Evolutionary conservation across 2,797 vertebrate species (phyloP), one percentile per base, ranked within the genome.

Genomic region (Hemitrygon akajei): DNA sequence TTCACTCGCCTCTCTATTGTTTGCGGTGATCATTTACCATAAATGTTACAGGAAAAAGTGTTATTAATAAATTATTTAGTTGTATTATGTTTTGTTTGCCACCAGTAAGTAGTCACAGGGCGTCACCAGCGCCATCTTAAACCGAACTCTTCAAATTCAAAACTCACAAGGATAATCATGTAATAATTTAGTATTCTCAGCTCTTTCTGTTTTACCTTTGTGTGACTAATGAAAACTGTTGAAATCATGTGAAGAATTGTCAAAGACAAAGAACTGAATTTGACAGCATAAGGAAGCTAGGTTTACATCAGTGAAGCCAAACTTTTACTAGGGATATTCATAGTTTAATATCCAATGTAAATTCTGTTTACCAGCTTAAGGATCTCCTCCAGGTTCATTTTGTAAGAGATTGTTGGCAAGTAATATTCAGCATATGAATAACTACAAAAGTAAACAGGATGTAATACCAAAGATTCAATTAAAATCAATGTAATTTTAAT

Each of bases 401-500:
- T 22, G 34, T 1, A 14, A 92, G 4, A 7, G 10, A 40, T 25
- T 34, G 30, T 34, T 40, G 34, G 63, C 87, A 12, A 2, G 71
- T 10, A 30, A 93, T 18, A 71, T 56, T 93, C 27, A 76, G 47
- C 40, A 56, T 27, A 75, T 89, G n/a, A 66, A 63, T 37, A 14
- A 73, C 22, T 37, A 30, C 11, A 40, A 92, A 40, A 92, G 69
- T 16, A 47, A 63, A 93, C 22, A 56, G 27, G 91, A 69, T 2
- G 47, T 40, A 69, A 73, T 40, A 76, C n/a, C 34, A 91, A 71
- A 40, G 40, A 73, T 11, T 30, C 47, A 14, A 47, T 73, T 92
- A 92, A 71, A 91, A 22, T 75, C 89, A 91, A 27, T 11, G 1
- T 92, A 16, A 73, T 92, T 92, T 47, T 47, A 92, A 92, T 30